Evolutionary conservation across 2,888 invertebrate species (phyloP).

Genomic region (Labia minor): DNA sequence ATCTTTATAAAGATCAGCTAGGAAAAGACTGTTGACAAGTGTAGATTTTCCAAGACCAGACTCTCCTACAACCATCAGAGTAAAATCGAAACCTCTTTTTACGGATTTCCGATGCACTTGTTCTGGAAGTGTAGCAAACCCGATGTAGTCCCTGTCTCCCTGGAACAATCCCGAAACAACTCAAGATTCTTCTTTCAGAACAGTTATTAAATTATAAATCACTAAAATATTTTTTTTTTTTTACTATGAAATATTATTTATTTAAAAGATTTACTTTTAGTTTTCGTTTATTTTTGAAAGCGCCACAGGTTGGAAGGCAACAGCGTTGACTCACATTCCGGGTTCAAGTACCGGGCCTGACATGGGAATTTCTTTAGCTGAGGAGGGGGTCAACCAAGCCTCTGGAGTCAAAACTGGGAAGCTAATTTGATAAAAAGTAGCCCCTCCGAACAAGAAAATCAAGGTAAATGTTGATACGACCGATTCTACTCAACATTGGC

Average conservation of each 20-base stretch:
- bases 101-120: slow-evolving; percentile 95
- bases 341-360: too few relatives aligned
- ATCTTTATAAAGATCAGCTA: slow-evolving; percentile 85
- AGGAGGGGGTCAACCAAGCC: too few relatives aligned
- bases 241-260: neutral
- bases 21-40: slow-evolving; percentile 84
- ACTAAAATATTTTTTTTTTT: slow-evolving; percentile 15
- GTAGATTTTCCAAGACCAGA: slow-evolving; percentile 91
- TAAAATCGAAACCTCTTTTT: slow-evolving; percentile 92
- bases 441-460: too few relatives aligned
- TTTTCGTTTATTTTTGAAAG: too few relatives aligned
- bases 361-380: too few relatives aligned
- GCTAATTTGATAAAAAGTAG: too few relatives aligned
- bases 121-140: slow-evolving; percentile 89
- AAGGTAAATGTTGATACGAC: too few relatives aligned
- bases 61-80: slow-evolving; percentile 92
- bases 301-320: too few relatives aligned
- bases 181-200: neutral
- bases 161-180: slow-evolving; percentile 24
- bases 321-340: too few relatives aligned
- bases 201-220: neutral
- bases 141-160: slow-evolving; percentile 64
- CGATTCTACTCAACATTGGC: too few relatives aligned
- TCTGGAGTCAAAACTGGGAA: too few relatives aligned
- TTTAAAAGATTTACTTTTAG: neutral